Base-by-base conservation (phyloP, 2,888 invertebrate genomes). In the Tinea semifulvella region DNA sequence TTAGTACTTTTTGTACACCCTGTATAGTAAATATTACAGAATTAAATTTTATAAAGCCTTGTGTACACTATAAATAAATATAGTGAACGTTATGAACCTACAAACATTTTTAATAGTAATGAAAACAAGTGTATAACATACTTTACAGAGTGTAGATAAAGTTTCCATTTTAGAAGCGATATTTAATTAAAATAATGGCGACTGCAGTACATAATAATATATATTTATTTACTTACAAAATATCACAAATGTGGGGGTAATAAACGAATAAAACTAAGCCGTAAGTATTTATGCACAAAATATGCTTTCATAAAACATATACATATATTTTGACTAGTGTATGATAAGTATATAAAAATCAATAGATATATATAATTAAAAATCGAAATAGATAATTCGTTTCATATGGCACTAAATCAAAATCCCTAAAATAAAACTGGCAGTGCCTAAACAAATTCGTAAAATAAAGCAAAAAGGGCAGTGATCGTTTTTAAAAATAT, bases 361-460 rank as follows among this genome's bases (percentile, higher is more conserved):
- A 28, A 46, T 39, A 46, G 39, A 17, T n/a, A 20, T 45, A 16
- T 44, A 31, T 43, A 43, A 40, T 49, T 47, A 45, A 50, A 39
- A 49, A 49, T 51, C 44, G 52, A 54, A 49, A 49, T 42, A 45
- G 36, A 48, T 46, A 46, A 27, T 40, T 39, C 14, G 2, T 6
- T 13, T 22, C n/a, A 25, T 76, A 77, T 77, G 77, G 77, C 77
- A 77, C 76, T 75, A 73, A 58, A 45, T 70, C 19, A 27, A 11
- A 72, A 72, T 67, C 69, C 71, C 68, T 42, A 63, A 65, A 67
- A 25, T 20, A 19, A 63, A 57, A 57, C 51, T 48, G 54, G 46
- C 20, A 58, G 61, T 58, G 63, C 63, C 58, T 55, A 53, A 57
- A 46, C 55, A 52, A 25, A 17, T 28, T 27, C 14, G 13, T 14